Conservation (phyloP, 2,113 vertebrate species). For the Vicugna pacos region DNA sequence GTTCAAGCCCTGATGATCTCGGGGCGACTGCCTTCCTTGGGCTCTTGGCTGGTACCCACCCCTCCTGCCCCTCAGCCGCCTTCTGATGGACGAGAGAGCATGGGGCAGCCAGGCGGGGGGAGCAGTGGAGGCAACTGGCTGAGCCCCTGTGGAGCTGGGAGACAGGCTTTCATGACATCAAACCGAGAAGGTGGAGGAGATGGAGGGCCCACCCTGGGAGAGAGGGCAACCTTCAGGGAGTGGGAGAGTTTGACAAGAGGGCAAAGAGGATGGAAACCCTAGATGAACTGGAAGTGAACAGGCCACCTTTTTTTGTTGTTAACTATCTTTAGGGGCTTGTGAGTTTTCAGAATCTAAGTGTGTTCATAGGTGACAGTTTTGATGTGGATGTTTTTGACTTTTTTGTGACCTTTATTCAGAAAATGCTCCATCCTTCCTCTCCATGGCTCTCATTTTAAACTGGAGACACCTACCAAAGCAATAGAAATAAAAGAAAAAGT, state of each 20-base stretch:
- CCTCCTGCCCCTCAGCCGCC: background rate
- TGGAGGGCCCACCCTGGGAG: background rate
- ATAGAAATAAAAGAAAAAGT: too few relatives aligned
- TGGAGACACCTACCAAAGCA: background rate
- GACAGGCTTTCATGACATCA: background rate
- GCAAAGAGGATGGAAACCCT: background rate
- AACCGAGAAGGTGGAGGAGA: background rate
- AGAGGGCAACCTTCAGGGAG: background rate
- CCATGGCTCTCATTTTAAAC: background rate
- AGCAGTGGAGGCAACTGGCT: background rate
- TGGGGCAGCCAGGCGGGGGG: background rate
- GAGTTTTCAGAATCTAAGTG: background rate
- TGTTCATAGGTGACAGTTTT: background rate
- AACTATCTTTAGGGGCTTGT: background rate
- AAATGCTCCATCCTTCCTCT: background rate
- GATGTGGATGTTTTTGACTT: background rate
- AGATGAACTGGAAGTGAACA: background rate
- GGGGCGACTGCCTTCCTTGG: background rate
- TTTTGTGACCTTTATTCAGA: background rate
- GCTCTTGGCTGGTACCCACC: accelerated
- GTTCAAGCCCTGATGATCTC: background rate
- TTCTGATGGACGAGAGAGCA: too few relatives aligned
- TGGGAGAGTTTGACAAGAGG: background rate
- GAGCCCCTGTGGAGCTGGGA: background rate
- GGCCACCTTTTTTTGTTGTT: background rate